These are phyloP conservation scores for Macrophya alboannulata DNA, from an alignment of 2,888 invertebrate genomes.

Conservation along the genomic window DNA sequence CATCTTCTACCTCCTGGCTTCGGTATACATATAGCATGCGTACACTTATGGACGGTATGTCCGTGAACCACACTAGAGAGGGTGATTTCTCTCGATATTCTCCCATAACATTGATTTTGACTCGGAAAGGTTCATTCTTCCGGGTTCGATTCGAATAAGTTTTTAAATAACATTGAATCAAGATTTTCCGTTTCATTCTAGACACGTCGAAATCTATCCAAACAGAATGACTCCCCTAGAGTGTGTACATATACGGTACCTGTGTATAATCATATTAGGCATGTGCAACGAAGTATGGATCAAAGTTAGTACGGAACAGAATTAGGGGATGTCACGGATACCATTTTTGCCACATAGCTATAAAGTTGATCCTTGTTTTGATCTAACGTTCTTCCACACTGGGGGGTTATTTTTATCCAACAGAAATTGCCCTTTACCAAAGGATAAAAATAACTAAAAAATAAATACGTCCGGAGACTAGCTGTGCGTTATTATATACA, in stretches of 20 bases:
- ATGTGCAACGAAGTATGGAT: constrained; percentile 6
- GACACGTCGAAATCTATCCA: background rate
- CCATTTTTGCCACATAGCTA: background rate
- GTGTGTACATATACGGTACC: background rate
- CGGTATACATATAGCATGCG: background rate
- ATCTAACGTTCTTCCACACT: background rate
- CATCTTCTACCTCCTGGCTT: constrained; percentile 13
- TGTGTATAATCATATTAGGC: background rate
- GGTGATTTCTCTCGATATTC: background rate
- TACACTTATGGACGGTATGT: background rate
- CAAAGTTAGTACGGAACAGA: background rate
- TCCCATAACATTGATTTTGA: background rate
- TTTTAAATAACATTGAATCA: background rate
- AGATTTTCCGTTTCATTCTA: background rate
- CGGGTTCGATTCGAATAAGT: background rate
- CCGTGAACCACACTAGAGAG: background rate
- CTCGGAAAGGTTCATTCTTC: background rate
- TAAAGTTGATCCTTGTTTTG: background rate
- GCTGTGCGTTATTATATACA: background rate
- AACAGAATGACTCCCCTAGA: background rate
- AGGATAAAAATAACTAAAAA: constrained; percentile 2
- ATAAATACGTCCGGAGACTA: background rate
- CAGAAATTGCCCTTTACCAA: background rate
- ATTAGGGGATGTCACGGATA: background rate
- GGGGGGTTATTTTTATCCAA: background rate